Evolutionary conservation across 2,888 invertebrate genomes (phyloP), one percentile per base, ranked within the genome.

Genomic region (Coelopa pilipes): DNA sequence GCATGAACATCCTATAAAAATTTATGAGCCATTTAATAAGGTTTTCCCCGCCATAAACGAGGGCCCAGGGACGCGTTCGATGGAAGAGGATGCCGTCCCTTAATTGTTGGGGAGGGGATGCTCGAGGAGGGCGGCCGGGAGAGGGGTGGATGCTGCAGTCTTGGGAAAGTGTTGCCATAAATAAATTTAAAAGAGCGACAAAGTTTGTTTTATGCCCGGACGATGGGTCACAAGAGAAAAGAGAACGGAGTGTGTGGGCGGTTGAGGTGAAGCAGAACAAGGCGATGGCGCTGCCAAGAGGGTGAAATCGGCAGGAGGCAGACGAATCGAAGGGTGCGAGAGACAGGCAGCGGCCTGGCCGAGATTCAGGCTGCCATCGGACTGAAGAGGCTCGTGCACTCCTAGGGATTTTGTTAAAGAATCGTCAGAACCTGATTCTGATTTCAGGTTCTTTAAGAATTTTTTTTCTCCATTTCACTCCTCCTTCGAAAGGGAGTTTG

Each of bases 1-100:
- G 82, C 82, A 81, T 82, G 82, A 80, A 81, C 82, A 83, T 80
- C 81, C 82, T 81, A 84, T 84, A 82, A 84, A 83, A 84, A 83
- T 83, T 84, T 83, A 83, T 83, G 84, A 82, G 82, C 82, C 83
- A 82, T 84, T 83, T 83, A 83, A 83, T 83, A 83, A 84, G 83
- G 82, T 84, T 84, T 83, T 80, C 53, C 13, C 60, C 50, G 46
- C 70, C 70, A 72, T 74, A 69, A 65, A 73, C 47, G 53, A 15
- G 34, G 34, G n/a, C 21, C 49, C 67, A 10, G 21, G 46, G 21
- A 45, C 15, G 34, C 13, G 3, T n/a, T 19, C 24, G 24, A 60
- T 62, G 13, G 62, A 45, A 24, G 24, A 9, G 53, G 53, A 3
- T 53, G 53, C 53, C 53, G 10, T 53, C n/a, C n/a, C n/a, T 12